Base-by-base conservation (phyloP, 1,140 invertebrate species). In the Euschistus heros region DNA sequence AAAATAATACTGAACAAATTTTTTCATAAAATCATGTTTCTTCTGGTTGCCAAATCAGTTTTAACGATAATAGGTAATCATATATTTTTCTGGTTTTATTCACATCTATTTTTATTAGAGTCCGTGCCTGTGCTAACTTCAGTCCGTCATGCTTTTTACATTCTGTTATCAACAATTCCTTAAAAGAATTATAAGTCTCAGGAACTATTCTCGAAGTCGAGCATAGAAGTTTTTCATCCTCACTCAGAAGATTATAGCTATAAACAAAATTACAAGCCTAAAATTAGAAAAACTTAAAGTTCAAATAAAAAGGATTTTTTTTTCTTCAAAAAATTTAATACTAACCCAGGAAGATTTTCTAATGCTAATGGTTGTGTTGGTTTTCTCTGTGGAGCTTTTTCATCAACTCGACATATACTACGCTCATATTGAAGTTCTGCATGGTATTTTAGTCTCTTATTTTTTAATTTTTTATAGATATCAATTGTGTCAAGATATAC, bases 1-100 rank as follows among this genome's bases (percentile, higher is more conserved):
- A 10, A 37, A 37, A 37, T 1, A 37, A 37, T 13, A n/a, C 27
- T 30, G 27, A 30, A 7, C 3, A 37, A 37, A 37, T 1, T 37
- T 37, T 10, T 10, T 37, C 33, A 37, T 30, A 30, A 30, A 37
- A 1, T 37, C 33, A 37, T 37, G 33, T 37, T 37, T 37, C 33
- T n/a, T 67, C 20, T n/a, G 66, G 46, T 52, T 57, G 64, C 70
- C 70, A 71, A 50, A 71, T 68, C 18, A 68, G 57, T 27, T 65
- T 68, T 72, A 87, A 81, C 62, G 82, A 73, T 6, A 87, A 72
- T 3, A 94, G 78, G 75, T 88, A 88, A 75, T 94, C 91, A 78
- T 89, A 94, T 52, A 94, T 82, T 74, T 91, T 91, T 63, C 91
- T 81, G 2, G 91, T 95, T 77, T 94, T 94, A 76, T 95, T 95